Base-by-base conservation (phyloP, 2,113 vertebrate genomes). In the Donacobius atricapilla region DNA sequence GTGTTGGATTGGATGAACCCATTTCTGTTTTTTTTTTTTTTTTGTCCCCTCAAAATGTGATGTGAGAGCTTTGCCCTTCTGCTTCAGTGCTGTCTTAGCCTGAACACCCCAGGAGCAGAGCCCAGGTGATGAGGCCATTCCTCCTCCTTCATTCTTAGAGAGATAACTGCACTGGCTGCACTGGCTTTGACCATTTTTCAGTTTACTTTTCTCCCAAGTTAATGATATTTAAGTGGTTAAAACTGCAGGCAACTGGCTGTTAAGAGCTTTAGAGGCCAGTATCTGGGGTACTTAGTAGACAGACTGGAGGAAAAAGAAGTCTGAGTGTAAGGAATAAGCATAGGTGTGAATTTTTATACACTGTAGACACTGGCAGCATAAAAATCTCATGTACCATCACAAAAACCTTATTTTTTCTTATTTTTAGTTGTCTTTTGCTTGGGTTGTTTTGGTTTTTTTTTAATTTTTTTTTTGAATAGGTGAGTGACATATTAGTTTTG, bases 161-260 rank as follows among this genome's bases (percentile, higher is more conserved):
- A 50, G 51, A 45, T 14, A 70, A 33, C 58, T n/a, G 7, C 73
- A 18, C 22, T 2, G 2, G 50, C 58, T n/a, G 7, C 73, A 18
- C 22, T 2, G 2, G 50, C 35, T 73, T 69, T 35, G 42, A 83
- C 82, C 76, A 86, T 16, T 37, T 42, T 28, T 80, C 61, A 47
- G 65, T 57, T 88, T 73, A 53, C 75, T 91, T 81, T 87, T 77
- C 64, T 79, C 40, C 25, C 15, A 23, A 35, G n/a, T 90, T 92
- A 90, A 86, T 90, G 80, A 88, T 69, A 75, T 73, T 91, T 81
- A 57, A 79, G 71, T 1, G 2, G 39, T 75, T 93, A 58, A 88
- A 96, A 56, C 60, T 81, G 50, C 77, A 93, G 61, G 82, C 80
- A 85, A 83, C 12, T 78, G 89, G 11, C 23, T 93, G 58, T 66